These are phyloP conservation scores for Pseudomugil tenellus DNA, from an alignment of 2,797 vertebrate genomes.

Conservation along the genomic window DNA sequence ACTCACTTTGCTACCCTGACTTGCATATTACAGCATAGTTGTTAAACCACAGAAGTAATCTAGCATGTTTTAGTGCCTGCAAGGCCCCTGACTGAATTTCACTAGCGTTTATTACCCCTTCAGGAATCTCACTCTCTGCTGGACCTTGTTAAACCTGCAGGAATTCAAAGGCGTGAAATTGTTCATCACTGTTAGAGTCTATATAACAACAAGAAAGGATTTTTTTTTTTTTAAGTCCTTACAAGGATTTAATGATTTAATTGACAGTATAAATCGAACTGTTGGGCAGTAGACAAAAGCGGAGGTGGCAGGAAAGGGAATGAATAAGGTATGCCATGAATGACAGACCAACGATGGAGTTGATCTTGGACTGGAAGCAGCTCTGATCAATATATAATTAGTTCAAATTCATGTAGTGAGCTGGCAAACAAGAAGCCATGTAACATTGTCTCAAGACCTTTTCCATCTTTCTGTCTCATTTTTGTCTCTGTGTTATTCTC, in stretches of 20 bases:
- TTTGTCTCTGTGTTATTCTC: slow-evolving; percentile 30
- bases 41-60: slow-evolving; percentile 44
- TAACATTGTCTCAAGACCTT: slow-evolving; percentile 16
- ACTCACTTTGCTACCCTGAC: neutral
- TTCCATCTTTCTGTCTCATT: slow-evolving; percentile 35
- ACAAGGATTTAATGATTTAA: slow-evolving; percentile 48
- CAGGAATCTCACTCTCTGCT: slow-evolving; percentile 33
- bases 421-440: slow-evolving; percentile 35
- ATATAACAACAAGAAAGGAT: slow-evolving; percentile 51
- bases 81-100: slow-evolving; percentile 43
- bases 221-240: slow-evolving; percentile 63
- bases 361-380: slow-evolving; percentile 14
- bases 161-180: slow-evolving; percentile 62
- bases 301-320: slow-evolving; percentile 18
- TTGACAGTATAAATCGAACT: slow-evolving; percentile 69
- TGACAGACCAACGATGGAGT: slow-evolving; percentile 9
- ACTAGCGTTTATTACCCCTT: slow-evolving; percentile 61
- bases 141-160: slow-evolving; percentile 32
- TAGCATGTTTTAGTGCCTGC: slow-evolving; percentile 36
- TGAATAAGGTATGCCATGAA: slow-evolving; percentile 7
- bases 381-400: slow-evolving; percentile 34
- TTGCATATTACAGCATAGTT: slow-evolving; percentile 39
- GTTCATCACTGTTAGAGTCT: slow-evolving; percentile 67
- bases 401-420: slow-evolving; percentile 41
- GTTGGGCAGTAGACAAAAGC: slow-evolving; percentile 41